phyloP scores from a whole-genome alignment of 2,797 vertebrate genomes.

The Dermochelys coriacea region DNA sequence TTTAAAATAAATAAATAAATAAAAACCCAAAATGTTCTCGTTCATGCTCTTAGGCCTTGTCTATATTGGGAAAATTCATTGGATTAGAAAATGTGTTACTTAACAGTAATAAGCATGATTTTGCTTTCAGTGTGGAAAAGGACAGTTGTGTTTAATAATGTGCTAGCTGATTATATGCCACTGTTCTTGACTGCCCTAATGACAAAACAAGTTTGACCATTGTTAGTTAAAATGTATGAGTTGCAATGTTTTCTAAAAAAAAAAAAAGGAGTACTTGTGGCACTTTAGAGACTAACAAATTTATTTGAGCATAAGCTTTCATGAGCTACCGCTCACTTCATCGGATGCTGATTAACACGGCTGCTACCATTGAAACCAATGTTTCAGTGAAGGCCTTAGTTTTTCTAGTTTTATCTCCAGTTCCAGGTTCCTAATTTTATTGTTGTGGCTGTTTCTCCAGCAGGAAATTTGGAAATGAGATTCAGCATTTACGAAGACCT shows the following conservation, averaged over 20 bases:
- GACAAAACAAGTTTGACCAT: slow-evolving; percentile 32
- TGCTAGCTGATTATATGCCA: neutral
- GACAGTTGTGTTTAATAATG: neutral
- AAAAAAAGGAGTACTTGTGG: too few relatives aligned
- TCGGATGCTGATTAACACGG: too few relatives aligned
- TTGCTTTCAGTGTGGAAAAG: neutral
- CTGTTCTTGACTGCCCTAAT: slow-evolving; percentile 34
- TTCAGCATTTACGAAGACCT: neutral
- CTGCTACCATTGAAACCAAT: too few relatives aligned
- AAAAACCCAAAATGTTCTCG: neutral
- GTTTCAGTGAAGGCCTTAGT: slow-evolving; percentile 3
- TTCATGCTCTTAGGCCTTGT: neutral
- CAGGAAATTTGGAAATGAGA: slow-evolving; percentile 41
- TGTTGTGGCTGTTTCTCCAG: slow-evolving; percentile 46
- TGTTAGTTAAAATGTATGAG: slow-evolving; percentile 25
- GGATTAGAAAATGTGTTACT: neutral
- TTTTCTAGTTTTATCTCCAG: slow-evolving; percentile 64
- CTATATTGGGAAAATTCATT: neutral
- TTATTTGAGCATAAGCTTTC: too few relatives aligned
- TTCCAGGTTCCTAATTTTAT: slow-evolving; percentile 60
- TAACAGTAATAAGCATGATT: neutral
- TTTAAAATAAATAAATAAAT: neutral
- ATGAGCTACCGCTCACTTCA: too few relatives aligned
- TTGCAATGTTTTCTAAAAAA: slow-evolving; percentile 54
- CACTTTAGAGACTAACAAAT: too few relatives aligned